Percentiles rank a stretch among this genome's conserved stretches.
phyloP scores from a whole-genome alignment of 2,888 invertebrate species.

The Dichetophora obliterata region DNA sequence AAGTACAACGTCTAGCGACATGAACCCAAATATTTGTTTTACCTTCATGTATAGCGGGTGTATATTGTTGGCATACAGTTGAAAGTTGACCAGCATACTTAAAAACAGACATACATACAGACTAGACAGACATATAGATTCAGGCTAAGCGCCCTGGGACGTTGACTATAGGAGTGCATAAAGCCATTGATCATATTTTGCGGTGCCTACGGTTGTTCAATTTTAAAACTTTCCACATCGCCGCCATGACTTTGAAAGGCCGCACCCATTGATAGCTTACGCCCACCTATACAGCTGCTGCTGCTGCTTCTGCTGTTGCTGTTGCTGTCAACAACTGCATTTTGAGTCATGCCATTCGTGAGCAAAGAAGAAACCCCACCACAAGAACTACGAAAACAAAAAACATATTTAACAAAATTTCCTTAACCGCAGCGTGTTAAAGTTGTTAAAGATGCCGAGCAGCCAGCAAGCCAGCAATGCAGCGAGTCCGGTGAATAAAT shows the following conservation, averaged over 20 bases:
- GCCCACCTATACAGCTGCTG: too few species aligned
- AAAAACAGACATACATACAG: neutral
- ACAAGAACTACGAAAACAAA: too few species aligned
- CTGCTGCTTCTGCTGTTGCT: too few species aligned
- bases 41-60: neutral
- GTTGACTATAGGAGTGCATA: neutral
- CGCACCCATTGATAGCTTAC: too few species aligned
- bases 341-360: too few species aligned
- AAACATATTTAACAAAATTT: slow-evolving; percentile 27
- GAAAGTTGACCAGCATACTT: neutral
- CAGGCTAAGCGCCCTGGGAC: neutral
- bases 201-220: slow-evolving; percentile 24
- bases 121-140: neutral
- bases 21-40: slow-evolving; percentile 29
- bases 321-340: too few species aligned
- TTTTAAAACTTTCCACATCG: slow-evolving; percentile 4
- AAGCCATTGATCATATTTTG: slow-evolving; percentile 36
- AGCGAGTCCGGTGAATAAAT: neutral
- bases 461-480: neutral
- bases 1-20: neutral
- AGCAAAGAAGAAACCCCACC: too few species aligned
- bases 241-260: too few species aligned
- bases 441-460: slow-evolving; percentile 23
- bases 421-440: slow-evolving; percentile 24
- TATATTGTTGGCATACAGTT: neutral